Evolutionary conservation across 2,888 invertebrate genomes (phyloP).

Genomic region (Cataglyphis albicans): DNA sequence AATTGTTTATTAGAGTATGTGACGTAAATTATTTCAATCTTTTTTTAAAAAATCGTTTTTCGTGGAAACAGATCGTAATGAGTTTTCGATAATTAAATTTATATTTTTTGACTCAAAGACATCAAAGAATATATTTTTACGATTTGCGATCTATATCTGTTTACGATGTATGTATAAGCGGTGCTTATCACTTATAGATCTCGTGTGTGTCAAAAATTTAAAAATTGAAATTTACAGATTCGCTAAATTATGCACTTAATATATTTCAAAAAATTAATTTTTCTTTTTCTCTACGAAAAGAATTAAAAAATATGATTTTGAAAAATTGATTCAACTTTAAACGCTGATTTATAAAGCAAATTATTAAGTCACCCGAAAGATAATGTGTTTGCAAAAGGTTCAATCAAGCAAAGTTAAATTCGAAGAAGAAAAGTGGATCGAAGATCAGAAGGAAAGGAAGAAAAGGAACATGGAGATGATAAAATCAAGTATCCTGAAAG

Average conservation of each 20-base stretch:
- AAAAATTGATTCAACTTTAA: slow-evolving; percentile 17
- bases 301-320: neutral
- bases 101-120: neutral
- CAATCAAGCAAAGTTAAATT: slow-evolving; percentile 10
- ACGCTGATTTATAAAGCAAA: slow-evolving; percentile 5
- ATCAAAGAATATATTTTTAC: neutral
- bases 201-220: neutral
- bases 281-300: neutral
- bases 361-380: slow-evolving; percentile 47
- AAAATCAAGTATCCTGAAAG: slow-evolving; percentile 56
- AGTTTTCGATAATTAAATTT: slow-evolving; percentile 25
- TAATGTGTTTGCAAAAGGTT: slow-evolving; percentile 41
- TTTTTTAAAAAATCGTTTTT: slow-evolving; percentile 1
- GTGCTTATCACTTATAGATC: neutral
- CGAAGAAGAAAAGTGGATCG: slow-evolving; percentile 25
- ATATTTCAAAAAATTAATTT: neutral
- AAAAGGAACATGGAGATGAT: slow-evolving; percentile 45
- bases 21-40: slow-evolving; percentile 25
- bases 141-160: neutral
- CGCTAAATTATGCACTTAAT: neutral
- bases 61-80: neutral
- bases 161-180: neutral
- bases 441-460: neutral
- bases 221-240: neutral
- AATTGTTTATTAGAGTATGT: slow-evolving; percentile 30